Conservation (phyloP, 2,113 vertebrate genomes). For the Campylomormyrus tamandua region DNA sequence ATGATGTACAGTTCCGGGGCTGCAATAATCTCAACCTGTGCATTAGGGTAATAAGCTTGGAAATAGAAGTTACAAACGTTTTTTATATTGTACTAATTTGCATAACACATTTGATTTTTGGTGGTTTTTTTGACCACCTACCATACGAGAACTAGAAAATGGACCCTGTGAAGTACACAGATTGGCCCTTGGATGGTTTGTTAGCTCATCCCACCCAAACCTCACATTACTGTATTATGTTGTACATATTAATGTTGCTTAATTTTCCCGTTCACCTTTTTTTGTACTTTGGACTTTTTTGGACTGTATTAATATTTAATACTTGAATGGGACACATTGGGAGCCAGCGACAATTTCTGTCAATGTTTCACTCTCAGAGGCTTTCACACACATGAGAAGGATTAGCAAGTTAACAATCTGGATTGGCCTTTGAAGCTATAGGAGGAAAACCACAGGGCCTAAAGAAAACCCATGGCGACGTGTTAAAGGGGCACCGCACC, state of each 20-base stretch:
- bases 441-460: conserved; percentile 29
- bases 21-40: background rate
- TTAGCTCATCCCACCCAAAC: background rate
- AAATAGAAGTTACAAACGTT: background rate
- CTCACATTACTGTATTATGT: background rate
- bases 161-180: background rate
- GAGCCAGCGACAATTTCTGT: conserved; percentile 29
- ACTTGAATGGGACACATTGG: conserved; percentile 53
- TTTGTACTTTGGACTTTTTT: conserved; percentile 20
- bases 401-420: conserved; percentile 43
- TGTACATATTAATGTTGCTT: conserved; percentile 10
- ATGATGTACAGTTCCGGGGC: background rate
- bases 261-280: background rate
- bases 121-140: background rate
- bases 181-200: background rate
- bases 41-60: background rate
- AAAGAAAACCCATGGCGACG: background rate
- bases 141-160: background rate
- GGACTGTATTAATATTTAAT: conserved; percentile 47
- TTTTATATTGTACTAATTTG: background rate
- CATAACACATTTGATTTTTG: background rate
- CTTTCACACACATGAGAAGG: conserved; percentile 48
- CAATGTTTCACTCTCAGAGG: conserved; percentile 27
- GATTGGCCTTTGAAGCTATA: conserved; percentile 47
- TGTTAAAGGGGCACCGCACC: conserved; percentile 28